Conservation (phyloP, 2,113 vertebrate species). For the Tursiops truncatus region DNA sequence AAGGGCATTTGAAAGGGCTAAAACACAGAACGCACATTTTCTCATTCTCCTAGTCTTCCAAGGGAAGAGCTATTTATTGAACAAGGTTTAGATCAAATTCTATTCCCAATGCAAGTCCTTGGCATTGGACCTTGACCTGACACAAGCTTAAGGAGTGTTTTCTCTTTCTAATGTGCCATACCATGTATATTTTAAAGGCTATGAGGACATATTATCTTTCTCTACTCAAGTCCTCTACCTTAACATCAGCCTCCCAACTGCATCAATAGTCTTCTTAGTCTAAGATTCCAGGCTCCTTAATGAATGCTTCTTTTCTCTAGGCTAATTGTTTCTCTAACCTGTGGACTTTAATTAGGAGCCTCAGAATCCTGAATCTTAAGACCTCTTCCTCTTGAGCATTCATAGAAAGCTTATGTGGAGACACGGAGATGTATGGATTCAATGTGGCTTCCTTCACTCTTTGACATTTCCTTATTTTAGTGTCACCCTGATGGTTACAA, state of each 20-base stretch:
- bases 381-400: neutral
- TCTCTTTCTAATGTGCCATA: neutral
- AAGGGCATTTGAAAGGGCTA: neutral
- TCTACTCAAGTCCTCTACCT: neutral
- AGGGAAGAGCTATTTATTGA: neutral
- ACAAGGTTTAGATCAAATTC: neutral
- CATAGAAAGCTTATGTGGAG: neutral
- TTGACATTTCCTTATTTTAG: conserved; percentile 19
- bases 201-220: neutral
- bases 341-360: neutral
- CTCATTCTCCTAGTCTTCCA: neutral
- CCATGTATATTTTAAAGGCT: neutral
- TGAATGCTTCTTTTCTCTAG: neutral
- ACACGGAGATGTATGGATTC: neutral
- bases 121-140: neutral
- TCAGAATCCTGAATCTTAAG: neutral
- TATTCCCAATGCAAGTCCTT: neutral
- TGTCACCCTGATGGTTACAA: neutral
- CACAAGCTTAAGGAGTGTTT: neutral
- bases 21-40: neutral
- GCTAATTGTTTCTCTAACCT: neutral
- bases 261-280: neutral
- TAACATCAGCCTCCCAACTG: neutral
- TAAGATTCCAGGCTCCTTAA: neutral
- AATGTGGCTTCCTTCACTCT: neutral